phyloP scores from a whole-genome alignment of 1,140 invertebrate species.

The Bicyclus anynana region DNA sequence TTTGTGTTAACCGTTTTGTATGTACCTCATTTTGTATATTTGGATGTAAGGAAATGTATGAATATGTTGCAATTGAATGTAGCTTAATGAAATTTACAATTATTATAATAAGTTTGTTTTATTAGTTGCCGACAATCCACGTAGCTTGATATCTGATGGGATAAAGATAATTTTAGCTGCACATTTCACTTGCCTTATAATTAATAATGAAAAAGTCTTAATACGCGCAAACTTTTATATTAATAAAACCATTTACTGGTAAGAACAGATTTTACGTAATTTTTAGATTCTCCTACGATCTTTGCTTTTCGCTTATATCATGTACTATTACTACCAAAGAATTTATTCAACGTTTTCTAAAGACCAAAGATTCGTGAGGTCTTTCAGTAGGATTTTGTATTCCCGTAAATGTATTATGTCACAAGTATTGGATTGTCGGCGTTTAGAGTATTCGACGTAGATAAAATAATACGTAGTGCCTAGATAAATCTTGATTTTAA shows the following conservation, averaged over 20 bases:
- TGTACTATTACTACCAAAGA: neutral
- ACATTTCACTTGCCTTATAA: neutral
- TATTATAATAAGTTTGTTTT: constrained; percentile 29
- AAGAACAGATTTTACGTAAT: too few species aligned
- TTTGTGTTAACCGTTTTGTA: constrained; percentile 20
- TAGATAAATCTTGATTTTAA: constrained; percentile 20
- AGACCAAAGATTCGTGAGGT: neutral
- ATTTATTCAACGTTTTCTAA: neutral
- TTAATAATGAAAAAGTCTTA: neutral
- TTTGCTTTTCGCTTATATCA: neutral
- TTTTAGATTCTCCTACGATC: too few species aligned
- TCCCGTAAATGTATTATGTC: neutral
- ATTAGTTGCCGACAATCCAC: constrained; percentile 24
- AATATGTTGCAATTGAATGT: constrained; percentile 38
- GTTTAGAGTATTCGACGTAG: constrained; percentile 14
- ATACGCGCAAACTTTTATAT: too few species aligned
- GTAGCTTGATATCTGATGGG: neutral
- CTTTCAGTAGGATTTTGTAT: neutral
- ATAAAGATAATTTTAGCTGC: neutral
- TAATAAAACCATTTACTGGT: too few species aligned
- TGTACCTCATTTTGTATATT: constrained; percentile 39
- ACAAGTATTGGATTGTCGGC: constrained; percentile 9
- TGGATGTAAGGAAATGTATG: constrained; percentile 27
- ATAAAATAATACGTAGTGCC: constrained; percentile 21
- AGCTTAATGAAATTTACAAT: constrained; percentile 38